These are phyloP conservation scores for Andrena marginata DNA, from an alignment of 2,888 invertebrate genomes.

Conservation along the genomic window DNA sequence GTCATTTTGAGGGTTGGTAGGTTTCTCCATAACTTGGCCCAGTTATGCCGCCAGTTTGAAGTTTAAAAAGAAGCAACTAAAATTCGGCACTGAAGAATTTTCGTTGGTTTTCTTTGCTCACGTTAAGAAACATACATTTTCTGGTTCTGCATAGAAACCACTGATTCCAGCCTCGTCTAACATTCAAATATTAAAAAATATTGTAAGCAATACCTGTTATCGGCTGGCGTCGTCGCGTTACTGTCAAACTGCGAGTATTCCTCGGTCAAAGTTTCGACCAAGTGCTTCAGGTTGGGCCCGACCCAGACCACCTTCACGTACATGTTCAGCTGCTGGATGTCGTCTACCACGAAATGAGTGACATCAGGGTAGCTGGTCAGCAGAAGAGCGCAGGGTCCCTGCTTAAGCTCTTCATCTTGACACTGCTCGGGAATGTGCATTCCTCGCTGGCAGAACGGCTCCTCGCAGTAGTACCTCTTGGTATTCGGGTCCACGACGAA, in stretches of 20 bases:
- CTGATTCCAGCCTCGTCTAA: neutral
- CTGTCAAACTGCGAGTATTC: constrained; percentile 70
- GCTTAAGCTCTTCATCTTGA: constrained; percentile 61
- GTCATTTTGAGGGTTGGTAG: no score
- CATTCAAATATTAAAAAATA: constrained; percentile 26
- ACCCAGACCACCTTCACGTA: constrained; percentile 90
- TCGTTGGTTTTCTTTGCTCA: neutral
- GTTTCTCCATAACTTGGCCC: no score
- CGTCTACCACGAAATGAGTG: constrained; percentile 87
- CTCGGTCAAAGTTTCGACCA: constrained; percentile 82
- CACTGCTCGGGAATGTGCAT: constrained; percentile 88
- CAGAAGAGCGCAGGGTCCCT: constrained; percentile 81
- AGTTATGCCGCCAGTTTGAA: no score
- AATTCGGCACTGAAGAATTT: neutral
- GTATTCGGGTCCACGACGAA: constrained; percentile 77
- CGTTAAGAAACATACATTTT: neutral
- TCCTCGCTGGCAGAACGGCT: constrained; percentile 86
- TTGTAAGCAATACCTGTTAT: constrained; percentile 49
- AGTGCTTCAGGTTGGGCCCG: constrained; percentile 86
- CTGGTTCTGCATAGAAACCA: neutral
- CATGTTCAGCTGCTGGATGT: constrained; percentile 88
- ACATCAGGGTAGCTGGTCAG: constrained; percentile 86
- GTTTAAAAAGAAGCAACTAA: neutral
- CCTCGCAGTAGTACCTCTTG: constrained; percentile 85
- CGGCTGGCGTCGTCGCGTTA: constrained; percentile 27